phyloP scores from a whole-genome alignment of 2,888 invertebrate genomes.

The Brassicogethes aeneus region DNA sequence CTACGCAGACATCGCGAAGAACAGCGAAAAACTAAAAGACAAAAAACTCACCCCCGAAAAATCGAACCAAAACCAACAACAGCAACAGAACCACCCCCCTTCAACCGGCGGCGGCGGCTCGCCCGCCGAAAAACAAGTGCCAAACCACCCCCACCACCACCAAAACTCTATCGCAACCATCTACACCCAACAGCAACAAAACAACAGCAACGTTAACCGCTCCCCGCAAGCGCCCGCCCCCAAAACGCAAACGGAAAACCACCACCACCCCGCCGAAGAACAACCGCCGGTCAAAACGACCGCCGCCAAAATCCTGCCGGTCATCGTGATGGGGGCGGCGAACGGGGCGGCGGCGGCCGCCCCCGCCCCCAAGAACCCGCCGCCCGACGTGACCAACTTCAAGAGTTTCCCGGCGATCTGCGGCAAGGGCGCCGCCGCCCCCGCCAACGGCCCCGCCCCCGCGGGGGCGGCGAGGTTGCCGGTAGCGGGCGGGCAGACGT shows the following conservation, averaged over 20 bases:
- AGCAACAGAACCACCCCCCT: constrained; percentile 5
- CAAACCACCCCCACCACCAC: background rate
- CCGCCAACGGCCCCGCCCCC: constrained; percentile 6
- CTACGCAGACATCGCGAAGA: constrained; percentile 76
- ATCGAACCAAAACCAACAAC: constrained; percentile 19
- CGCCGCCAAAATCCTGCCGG: background rate
- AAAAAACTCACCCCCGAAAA: constrained; percentile 26
- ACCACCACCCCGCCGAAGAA: background rate
- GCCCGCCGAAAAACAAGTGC: constrained; percentile 4
- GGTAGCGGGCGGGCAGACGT: background rate
- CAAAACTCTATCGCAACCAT: too few species aligned
- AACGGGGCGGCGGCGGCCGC: background rate
- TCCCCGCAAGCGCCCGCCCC: background rate
- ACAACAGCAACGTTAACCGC: background rate
- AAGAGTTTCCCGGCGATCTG: constrained; percentile 34
- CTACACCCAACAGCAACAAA: too few species aligned
- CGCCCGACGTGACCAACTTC: constrained; percentile 31
- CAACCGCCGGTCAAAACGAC: background rate
- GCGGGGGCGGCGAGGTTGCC: background rate
- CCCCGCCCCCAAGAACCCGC: background rate
- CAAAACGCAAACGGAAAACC: background rate
- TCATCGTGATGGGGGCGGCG: background rate
- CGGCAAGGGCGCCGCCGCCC: background rate
- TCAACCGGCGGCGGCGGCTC: constrained; percentile 3
- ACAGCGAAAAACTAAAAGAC: constrained; percentile 29